Percentiles rank a stretch among this genome's conserved stretches.
Evolutionary conservation across 1,140 invertebrate genomes (phyloP).

Genomic region (Drosophila serrata): DNA sequence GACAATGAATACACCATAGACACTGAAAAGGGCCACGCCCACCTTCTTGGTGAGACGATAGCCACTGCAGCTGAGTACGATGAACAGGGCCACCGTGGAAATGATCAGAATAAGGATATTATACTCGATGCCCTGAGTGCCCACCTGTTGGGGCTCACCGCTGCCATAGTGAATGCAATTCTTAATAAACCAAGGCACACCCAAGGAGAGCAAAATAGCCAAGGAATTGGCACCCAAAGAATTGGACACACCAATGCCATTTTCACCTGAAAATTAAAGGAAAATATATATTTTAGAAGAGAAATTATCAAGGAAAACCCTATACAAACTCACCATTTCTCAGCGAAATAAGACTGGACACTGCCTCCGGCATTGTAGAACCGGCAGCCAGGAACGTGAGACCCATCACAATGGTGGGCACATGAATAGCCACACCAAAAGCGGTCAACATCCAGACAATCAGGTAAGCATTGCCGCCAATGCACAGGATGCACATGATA

Average conservation of each 20-base stretch:
- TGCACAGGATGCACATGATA: slow-evolving; percentile 94
- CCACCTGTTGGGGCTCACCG: slow-evolving; percentile 82
- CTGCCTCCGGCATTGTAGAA: slow-evolving; percentile 95
- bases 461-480: slow-evolving; percentile 93
- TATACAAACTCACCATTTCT: slow-evolving; percentile 89
- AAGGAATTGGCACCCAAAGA: slow-evolving; percentile 94
- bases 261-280: slow-evolving; percentile 88
- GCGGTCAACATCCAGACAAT: slow-evolving; percentile 97
- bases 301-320: not conserved
- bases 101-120: slow-evolving; percentile 88
- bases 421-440: slow-evolving; percentile 91
- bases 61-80: slow-evolving; percentile 86
- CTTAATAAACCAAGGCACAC: slow-evolving; percentile 93
- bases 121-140: slow-evolving; percentile 87
- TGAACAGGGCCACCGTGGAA: slow-evolving; percentile 87
- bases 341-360: slow-evolving; percentile 93
- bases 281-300: not conserved
- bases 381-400: slow-evolving; percentile 95
- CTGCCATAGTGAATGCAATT: slow-evolving; percentile 86
- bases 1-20: slow-evolving; percentile 87
- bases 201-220: slow-evolving; percentile 94
- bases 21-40: slow-evolving; percentile 87
- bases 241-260: slow-evolving; percentile 94
- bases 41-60: slow-evolving; percentile 87
- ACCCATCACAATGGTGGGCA: slow-evolving; percentile 95